Base-by-base conservation (phyloP, 2,888 invertebrate species). In the Rambutsinella grinnellia region DNA sequence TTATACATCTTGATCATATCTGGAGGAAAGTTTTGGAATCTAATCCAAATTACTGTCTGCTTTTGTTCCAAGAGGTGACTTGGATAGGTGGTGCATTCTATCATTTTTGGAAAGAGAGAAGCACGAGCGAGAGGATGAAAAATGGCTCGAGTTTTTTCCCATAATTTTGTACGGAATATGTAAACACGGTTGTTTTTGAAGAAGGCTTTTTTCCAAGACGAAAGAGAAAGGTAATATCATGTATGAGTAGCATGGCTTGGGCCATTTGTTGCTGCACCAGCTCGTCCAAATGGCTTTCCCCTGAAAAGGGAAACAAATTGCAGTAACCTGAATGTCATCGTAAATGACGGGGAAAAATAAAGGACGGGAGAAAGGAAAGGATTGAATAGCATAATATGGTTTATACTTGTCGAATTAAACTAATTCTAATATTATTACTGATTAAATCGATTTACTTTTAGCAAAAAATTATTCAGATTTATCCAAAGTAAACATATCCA, bases 221-320 rank as follows among this genome's bases (percentile, higher is more conserved):
- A 58, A 21, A 26, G 46, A 21, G 24, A 19, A 51, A 19, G 17
- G n/a, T 51, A 56, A 21, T 56, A 8, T 3, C 3, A 56, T 58
- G 24, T 36, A 8, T 36, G 13, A 5, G 36, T 8, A 54, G 54
- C 36, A 13, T 36, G 36, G 5, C 36, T 5, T 36, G 66, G 46
- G 27, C 68, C 75, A 75, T 75, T 75, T 75, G 67, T 75, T 68
- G 69, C 69, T 60, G 67, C 75, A 75, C 54, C 68, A 68, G 56
- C 19, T 60, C 47, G 60, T 28, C 62, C 68, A 72, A 72, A 72
- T 72, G 72, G 72, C 44, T 66, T 2, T 70, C 56, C 56, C 24
- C 62, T 36, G 36, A 13, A 36, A 47, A 61, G 60, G 56, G 67
- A 67, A 66, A 74, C 67, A 74, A 74, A 74, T 74, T 67, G 67